Conservation (phyloP, 2,113 vertebrate genomes). For the Limnothrissa miodon region DNA sequence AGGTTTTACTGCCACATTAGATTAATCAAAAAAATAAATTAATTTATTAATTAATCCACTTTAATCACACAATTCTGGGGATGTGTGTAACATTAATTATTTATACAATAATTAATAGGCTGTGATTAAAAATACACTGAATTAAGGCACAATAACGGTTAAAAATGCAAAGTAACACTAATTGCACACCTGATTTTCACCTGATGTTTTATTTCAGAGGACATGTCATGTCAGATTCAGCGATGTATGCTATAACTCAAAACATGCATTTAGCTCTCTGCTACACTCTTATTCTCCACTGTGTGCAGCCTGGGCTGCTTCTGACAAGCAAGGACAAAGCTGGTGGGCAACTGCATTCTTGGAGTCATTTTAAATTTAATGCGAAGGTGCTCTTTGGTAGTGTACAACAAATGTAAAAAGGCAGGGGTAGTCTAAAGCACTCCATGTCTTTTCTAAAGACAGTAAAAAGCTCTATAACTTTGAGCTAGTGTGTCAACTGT, state of each 20-base stretch:
- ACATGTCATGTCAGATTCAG: background rate
- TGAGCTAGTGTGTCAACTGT: too few species aligned
- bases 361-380: too few species aligned
- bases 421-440: too few species aligned
- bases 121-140: slow-evolving; percentile 46
- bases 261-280: background rate
- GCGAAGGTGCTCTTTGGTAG: too few species aligned
- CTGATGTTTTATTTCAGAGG: background rate
- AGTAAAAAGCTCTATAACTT: too few species aligned
- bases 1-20: slow-evolving; percentile 34
- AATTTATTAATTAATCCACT: slow-evolving; percentile 48
- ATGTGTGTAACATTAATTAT: slow-evolving; percentile 43
- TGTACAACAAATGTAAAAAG: too few species aligned
- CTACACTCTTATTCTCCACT: too few species aligned
- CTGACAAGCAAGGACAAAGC: too few species aligned
- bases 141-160: slow-evolving; percentile 38
- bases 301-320: too few species aligned
- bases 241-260: background rate
- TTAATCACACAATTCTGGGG: slow-evolving; percentile 49
- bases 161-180: background rate
- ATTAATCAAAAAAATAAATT: slow-evolving; percentile 50
- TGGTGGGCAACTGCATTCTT: too few species aligned
- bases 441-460: too few species aligned
- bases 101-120: slow-evolving; percentile 49
- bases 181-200: background rate